Conservation (phyloP, 64 coral and sea anemone genomes). For the Pocillopora damicornis region DNA sequence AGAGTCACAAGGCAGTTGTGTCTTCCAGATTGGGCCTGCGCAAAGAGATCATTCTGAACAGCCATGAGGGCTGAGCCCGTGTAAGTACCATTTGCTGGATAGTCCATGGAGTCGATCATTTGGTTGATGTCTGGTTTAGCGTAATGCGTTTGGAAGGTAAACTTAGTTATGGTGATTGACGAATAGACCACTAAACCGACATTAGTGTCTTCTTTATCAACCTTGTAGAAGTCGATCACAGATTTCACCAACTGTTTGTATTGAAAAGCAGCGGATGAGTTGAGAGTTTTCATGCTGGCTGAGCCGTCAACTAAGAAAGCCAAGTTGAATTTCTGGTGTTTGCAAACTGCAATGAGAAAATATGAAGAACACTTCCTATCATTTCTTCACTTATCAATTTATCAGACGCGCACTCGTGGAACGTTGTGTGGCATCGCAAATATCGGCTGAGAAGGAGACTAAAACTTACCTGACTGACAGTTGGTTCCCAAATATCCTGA, state of each 20-base stretch:
- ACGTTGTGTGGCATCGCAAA: neutral
- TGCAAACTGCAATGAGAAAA: neutral
- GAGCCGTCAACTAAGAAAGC: neutral
- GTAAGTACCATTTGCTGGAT: neutral
- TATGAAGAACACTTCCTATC: neutral
- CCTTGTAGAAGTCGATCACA: neutral
- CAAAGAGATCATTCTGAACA: neutral
- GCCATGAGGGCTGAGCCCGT: neutral
- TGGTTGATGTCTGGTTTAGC: neutral
- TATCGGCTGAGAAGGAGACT: neutral
- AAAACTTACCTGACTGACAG: constrained; percentile 43
- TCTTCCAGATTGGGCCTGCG: neutral
- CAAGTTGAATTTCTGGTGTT: neutral
- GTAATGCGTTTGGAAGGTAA: neutral
- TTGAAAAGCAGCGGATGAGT: neutral
- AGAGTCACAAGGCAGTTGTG: neutral
- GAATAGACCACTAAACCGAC: neutral
- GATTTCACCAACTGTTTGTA: neutral
- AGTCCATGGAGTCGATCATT: neutral
- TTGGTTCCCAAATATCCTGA: constrained; percentile 39
- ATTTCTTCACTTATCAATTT: no score
- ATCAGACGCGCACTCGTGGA: neutral
- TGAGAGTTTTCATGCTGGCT: neutral
- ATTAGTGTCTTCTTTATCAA: neutral
- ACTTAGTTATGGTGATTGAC: neutral